Percentiles rank a stretch among this genome's conserved stretches.
Conservation (phyloP, 2,113 vertebrate species). For the Danionella cerebrum region DNA sequence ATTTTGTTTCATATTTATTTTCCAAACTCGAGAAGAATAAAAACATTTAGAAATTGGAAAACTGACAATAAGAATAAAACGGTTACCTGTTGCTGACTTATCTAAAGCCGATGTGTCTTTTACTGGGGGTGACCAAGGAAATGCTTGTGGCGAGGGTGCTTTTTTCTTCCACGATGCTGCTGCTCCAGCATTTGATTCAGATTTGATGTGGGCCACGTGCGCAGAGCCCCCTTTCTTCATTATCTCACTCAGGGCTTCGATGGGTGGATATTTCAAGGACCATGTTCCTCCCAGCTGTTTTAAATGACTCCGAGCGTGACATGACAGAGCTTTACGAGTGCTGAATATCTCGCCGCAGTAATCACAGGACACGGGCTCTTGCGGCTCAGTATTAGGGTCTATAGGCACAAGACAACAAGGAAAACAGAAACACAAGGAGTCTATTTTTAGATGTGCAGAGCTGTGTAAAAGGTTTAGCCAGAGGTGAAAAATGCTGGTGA, state of each 20-base stretch:
- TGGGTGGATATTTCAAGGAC: constrained; percentile 80
- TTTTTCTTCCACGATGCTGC: background rate
- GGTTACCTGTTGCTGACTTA: constrained; percentile 26
- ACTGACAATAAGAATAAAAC: background rate
- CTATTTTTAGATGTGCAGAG: too few relatives aligned
- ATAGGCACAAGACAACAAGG: constrained; percentile 5
- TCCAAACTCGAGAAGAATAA: too few relatives aligned
- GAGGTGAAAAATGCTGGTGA: too few relatives aligned
- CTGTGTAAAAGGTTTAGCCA: too few relatives aligned
- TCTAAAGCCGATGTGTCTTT: constrained; percentile 49
- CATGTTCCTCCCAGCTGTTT: constrained; percentile 83
- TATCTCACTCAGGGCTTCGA: constrained; percentile 79
- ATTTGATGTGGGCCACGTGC: constrained; percentile 62
- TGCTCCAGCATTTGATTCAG: background rate
- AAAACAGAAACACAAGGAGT: constrained; percentile 20
- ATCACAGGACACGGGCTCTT: constrained; percentile 75
- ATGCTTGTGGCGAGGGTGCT: constrained; percentile 22
- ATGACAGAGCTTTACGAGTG: constrained; percentile 86
- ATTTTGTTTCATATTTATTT: too few relatives aligned
- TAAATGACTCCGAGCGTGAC: constrained; percentile 84
- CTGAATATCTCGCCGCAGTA: constrained; percentile 89
- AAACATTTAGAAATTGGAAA: background rate
- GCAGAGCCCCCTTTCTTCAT: constrained; percentile 68
- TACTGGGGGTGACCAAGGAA: constrained; percentile 49
- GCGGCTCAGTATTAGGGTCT: constrained; percentile 38